A percentile compares a stretch with the other conserved stretches of the same genome.
These are phyloP conservation scores for Scarus forsteni DNA, from an alignment of 2,797 vertebrate species.

Conservation along the genomic window DNA sequence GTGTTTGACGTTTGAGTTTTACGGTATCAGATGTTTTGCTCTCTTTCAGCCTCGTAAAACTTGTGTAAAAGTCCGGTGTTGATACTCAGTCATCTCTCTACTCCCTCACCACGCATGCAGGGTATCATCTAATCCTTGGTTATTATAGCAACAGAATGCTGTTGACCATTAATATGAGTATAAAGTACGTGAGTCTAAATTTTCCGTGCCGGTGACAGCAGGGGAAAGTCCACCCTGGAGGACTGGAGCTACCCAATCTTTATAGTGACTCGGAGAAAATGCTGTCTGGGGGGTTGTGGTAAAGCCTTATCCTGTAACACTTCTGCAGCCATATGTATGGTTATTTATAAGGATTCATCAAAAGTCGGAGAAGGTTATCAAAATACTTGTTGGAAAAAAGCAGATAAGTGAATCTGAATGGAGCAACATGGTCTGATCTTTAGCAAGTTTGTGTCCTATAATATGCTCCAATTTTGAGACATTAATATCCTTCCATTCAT, in stretches of 20 bases:
- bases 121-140: constrained; percentile 51
- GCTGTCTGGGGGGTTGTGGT: constrained; percentile 54
- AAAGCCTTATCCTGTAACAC: constrained; percentile 45
- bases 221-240: constrained; percentile 47
- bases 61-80: constrained; percentile 11
- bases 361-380: background rate
- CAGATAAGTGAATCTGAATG: no score
- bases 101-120: constrained; percentile 23
- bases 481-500: no score
- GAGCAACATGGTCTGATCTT: no score
- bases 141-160: constrained; percentile 67
- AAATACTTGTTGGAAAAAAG: background rate
- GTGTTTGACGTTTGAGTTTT: constrained; percentile 34
- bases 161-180: constrained; percentile 56
- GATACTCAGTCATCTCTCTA: constrained; percentile 8
- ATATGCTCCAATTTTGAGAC: no score
- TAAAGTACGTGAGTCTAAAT: constrained; percentile 56
- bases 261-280: constrained; percentile 50
- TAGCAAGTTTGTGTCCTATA: no score
- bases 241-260: constrained; percentile 37
- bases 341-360: constrained; percentile 20
- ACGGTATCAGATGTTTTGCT: constrained; percentile 22
- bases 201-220: constrained; percentile 62
- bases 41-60: constrained; percentile 16
- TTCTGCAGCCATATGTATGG: constrained; percentile 35